Conservation (phyloP, 1,140 invertebrate genomes). For the Drosophila grimshawi region DNA sequence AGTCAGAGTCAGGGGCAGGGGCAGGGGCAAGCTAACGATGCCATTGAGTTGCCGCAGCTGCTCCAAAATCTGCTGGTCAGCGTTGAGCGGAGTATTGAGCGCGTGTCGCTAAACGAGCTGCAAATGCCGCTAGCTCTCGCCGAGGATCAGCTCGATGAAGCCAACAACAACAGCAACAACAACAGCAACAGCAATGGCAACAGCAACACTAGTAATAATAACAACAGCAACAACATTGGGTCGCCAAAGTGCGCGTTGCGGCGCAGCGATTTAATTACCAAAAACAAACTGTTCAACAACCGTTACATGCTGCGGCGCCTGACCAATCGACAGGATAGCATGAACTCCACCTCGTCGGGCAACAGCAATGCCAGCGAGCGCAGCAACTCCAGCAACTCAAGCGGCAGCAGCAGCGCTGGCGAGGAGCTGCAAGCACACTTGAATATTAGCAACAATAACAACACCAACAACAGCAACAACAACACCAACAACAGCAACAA, state of each 20-base stretch:
- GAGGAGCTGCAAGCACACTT: constrained; percentile 58
- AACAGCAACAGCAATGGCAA: constrained; percentile 20
- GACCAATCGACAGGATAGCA: constrained; percentile 81
- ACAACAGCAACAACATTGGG: constrained; percentile 46
- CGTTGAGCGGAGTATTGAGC: constrained; percentile 88
- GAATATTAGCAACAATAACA: constrained; percentile 30
- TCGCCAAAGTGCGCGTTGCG: constrained; percentile 82
- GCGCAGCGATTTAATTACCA: constrained; percentile 84
- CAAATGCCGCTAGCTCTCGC: constrained; percentile 85
- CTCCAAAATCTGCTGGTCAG: constrained; percentile 88
- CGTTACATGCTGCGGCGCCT: constrained; percentile 81
- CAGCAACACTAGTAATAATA: constrained; percentile 44
- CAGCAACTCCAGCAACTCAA: constrained; percentile 57
- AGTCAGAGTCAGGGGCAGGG: constrained; percentile 12
- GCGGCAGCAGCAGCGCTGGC: constrained; percentile 50
- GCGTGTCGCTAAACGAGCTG: constrained; percentile 88
- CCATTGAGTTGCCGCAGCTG: constrained; percentile 86
- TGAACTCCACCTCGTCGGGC: constrained; percentile 82
- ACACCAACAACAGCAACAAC: constrained; percentile 32
- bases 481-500: constrained; percentile 27
- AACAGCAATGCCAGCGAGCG: constrained; percentile 77
- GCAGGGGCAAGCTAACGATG: constrained; percentile 28
- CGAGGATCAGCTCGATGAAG: constrained; percentile 60
- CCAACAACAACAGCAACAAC: constrained; percentile 53
- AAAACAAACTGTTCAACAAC: constrained; percentile 84